phyloP scores from a whole-genome alignment of 2,888 invertebrate species.

The Hirtodrosophila duncani region DNA sequence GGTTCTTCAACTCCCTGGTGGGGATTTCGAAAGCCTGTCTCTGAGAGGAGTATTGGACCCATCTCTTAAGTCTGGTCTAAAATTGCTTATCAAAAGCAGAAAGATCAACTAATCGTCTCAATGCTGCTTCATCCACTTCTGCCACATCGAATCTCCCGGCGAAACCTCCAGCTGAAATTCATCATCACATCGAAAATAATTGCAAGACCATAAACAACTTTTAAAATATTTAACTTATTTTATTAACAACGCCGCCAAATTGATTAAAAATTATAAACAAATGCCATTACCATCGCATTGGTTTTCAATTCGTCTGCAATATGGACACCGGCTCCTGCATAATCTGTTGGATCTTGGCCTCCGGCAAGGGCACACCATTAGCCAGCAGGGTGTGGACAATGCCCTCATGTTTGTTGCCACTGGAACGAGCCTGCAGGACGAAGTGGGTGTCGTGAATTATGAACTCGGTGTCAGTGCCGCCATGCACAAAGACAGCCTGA shows the following conservation, averaged over 20 bases:
- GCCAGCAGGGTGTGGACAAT: conserved; percentile 81
- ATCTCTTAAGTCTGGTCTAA: too few relatives aligned
- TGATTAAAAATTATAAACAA: conserved; percentile 35
- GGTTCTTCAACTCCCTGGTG: too few relatives aligned
- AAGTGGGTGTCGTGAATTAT: conserved; percentile 73
- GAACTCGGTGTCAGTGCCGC: conserved; percentile 91
- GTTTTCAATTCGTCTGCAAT: conserved; percentile 53
- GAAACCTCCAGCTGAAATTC: too few relatives aligned
- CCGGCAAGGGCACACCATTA: conserved; percentile 77
- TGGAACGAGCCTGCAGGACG: conserved; percentile 75
- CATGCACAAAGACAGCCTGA: conserved; percentile 90
- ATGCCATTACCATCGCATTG: conserved; percentile 20
- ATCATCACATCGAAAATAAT: too few relatives aligned
- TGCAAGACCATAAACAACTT: too few relatives aligned
- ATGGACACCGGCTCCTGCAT: conserved; percentile 75
- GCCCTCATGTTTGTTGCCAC: conserved; percentile 79
- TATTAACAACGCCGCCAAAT: conserved; percentile 29
- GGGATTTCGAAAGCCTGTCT: too few relatives aligned
- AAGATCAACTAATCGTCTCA: too few relatives aligned
- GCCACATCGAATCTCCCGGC: too few relatives aligned
- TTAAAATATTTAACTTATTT: conserved; percentile 7
- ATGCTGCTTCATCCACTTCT: too few relatives aligned
- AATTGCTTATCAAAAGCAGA: too few relatives aligned
- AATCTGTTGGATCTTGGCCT: conserved; percentile 74
- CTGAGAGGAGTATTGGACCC: too few relatives aligned